Conservation (phyloP, 2,797 vertebrate genomes). For the Selene dorsalis region DNA sequence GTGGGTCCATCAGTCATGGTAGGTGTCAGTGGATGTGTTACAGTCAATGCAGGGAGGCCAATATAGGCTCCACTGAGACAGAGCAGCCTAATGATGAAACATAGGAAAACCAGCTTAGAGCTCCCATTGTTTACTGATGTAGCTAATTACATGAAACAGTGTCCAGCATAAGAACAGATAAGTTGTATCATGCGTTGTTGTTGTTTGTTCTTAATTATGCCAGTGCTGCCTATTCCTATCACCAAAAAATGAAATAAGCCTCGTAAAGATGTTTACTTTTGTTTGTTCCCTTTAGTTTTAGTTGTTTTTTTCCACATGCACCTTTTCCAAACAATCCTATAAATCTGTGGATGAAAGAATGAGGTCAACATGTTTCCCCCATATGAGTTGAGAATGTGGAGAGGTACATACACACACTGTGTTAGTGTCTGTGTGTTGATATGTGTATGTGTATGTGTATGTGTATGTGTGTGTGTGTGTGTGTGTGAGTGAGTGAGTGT, state of each 20-base stretch:
- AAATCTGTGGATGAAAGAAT: slow-evolving; percentile 78
- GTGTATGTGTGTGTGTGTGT: too few species aligned
- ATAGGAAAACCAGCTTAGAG: slow-evolving; percentile 27
- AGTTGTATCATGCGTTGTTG: background rate
- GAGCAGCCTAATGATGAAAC: background rate
- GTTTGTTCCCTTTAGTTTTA: slow-evolving; percentile 9
- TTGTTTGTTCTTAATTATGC: slow-evolving; percentile 7
- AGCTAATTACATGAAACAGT: slow-evolving; percentile 32
- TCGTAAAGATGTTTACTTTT: slow-evolving; percentile 1
- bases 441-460: background rate
- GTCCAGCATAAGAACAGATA: background rate
- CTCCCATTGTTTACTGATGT: slow-evolving; percentile 27
- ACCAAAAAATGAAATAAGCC: slow-evolving; percentile 7
- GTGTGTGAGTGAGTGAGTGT: slow-evolving; percentile 15
- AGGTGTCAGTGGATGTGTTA: slow-evolving; percentile 48
- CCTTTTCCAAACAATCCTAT: slow-evolving; percentile 57
- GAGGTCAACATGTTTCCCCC: slow-evolving; percentile 75
- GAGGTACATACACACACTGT: slow-evolving; percentile 27
- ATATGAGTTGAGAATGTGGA: slow-evolving; percentile 45
- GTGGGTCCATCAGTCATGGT: slow-evolving; percentile 47
- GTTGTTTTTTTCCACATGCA: slow-evolving; percentile 24
- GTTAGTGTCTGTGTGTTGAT: slow-evolving; percentile 7
- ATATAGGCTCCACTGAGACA: slow-evolving; percentile 3
- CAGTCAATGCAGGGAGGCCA: slow-evolving; percentile 33
- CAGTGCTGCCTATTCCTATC: background rate